These are phyloP conservation scores for Homarus gammarus DNA, from an alignment of 2,888 invertebrate genomes.

Conservation along the genomic window DNA sequence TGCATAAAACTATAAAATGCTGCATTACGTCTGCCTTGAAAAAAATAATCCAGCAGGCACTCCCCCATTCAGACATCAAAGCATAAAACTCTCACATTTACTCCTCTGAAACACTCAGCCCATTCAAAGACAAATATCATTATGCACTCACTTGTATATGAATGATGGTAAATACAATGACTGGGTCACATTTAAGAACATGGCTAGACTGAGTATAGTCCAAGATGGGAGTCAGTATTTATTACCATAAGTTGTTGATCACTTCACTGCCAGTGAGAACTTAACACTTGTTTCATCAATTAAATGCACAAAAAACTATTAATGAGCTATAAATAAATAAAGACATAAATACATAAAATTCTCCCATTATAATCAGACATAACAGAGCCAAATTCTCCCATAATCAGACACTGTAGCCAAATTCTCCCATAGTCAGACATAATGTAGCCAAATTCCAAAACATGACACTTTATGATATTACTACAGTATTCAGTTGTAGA, in stretches of 20 bases:
- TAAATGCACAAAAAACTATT: not conserved
- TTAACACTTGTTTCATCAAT: not conserved
- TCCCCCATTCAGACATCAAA: constrained; percentile 6
- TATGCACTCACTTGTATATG: constrained; percentile 22
- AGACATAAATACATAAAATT: no score
- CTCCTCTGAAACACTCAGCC: not conserved
- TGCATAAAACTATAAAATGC: constrained; percentile 6
- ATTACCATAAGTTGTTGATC: not conserved
- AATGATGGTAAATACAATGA: constrained; percentile 56
- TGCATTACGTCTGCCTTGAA: constrained; percentile 20
- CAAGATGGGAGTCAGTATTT: constrained; percentile 3
- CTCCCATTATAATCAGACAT: not conserved
- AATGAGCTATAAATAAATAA: not conserved
- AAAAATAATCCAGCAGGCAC: not conserved
- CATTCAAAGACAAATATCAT: not conserved
- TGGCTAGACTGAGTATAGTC: constrained; percentile 14
- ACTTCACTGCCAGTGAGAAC: not conserved
- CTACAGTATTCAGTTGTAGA: not conserved
- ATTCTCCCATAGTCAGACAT: not conserved
- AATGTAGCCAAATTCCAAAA: constrained; percentile 13
- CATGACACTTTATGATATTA: not conserved
- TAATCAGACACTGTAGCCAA: not conserved
- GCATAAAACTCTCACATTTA: not conserved
- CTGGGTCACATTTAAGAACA: constrained; percentile 13
- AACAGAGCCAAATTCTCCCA: not conserved